Percentiles rank a stretch among this genome's conserved stretches.
These are phyloP conservation scores for Oscheius sp. DNA, from an alignment of 2,888 invertebrate species.

Conservation along the genomic window DNA sequence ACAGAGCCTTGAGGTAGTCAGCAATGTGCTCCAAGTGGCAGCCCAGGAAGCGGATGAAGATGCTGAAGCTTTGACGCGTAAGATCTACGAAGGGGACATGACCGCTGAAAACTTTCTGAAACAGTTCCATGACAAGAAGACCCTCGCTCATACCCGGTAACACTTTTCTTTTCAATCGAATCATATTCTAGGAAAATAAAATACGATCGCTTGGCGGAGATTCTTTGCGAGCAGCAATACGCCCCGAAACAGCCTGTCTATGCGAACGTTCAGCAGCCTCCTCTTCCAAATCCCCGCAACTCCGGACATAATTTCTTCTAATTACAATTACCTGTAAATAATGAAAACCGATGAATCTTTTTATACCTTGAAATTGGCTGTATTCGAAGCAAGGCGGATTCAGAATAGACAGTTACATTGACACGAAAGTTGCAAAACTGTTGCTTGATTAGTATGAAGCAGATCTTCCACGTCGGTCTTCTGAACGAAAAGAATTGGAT, in stretches of 20 bases:
- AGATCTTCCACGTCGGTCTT: too few relatives aligned
- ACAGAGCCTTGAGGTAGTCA: conserved; percentile 86
- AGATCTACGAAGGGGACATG: conserved; percentile 83
- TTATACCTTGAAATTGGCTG: too few relatives aligned
- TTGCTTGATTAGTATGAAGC: too few relatives aligned
- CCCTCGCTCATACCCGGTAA: conserved; percentile 80
- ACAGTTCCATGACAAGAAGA: conserved; percentile 84
- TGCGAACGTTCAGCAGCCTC: neutral
- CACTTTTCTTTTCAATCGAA: conserved; percentile 66
- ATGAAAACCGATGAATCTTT: too few relatives aligned
- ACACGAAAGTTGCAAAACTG: too few relatives aligned
- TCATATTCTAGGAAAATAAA: conserved; percentile 83
- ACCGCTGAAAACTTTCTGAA: conserved; percentile 86
- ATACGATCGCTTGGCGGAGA: conserved; percentile 87
- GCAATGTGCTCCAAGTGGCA: conserved; percentile 89
- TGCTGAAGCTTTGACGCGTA: conserved; percentile 84
- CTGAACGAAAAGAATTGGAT: too few relatives aligned
- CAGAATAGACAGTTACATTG: too few relatives aligned
- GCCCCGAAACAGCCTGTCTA: neutral
- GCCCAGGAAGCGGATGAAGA: conserved; percentile 93
- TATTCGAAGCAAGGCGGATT: too few relatives aligned
- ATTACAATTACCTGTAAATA: neutral
- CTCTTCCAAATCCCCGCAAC: neutral
- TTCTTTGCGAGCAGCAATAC: conserved; percentile 72
- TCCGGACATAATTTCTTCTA: conserved; percentile 21